Conservation (phyloP, 64 coral and sea anemone genomes). For the Montipora sp. region DNA sequence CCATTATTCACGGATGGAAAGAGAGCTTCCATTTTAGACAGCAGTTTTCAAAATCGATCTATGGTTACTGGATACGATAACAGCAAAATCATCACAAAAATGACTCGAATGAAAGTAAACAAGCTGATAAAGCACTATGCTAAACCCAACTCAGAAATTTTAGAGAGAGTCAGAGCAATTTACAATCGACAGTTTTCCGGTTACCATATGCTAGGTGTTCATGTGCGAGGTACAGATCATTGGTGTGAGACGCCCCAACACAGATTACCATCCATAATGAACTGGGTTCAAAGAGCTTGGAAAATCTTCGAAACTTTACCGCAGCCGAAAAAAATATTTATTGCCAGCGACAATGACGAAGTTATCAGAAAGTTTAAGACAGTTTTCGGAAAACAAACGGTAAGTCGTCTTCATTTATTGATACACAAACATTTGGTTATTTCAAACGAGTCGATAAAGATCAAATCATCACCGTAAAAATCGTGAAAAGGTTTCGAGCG, state of each 20-base stretch:
- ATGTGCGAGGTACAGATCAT: constrained; percentile 85
- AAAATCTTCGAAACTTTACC: constrained; percentile 46
- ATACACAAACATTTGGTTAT: too few species aligned
- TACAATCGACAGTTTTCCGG: constrained; percentile 41
- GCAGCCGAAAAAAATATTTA: constrained; percentile 73
- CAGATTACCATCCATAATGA: constrained; percentile 42
- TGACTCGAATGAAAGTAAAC: constrained; percentile 48
- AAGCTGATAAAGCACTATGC: constrained; percentile 59
- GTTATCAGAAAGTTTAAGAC: constrained; percentile 63
- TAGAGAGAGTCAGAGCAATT: constrained; percentile 41
- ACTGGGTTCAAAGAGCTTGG: constrained; percentile 62
- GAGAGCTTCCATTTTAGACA: constrained; percentile 12
- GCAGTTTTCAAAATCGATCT: constrained; percentile 59
- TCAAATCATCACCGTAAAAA: too few species aligned
- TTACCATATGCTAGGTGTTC: constrained; percentile 69
- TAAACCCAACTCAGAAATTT: constrained; percentile 17
- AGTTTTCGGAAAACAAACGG: constrained; percentile 59
- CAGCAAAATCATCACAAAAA: constrained; percentile 46
- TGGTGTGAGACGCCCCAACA: constrained; percentile 46
- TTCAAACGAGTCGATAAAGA: too few species aligned
- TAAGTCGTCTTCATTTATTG: background rate
- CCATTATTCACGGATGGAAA: background rate
- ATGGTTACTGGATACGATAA: background rate
- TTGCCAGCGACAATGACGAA: constrained; percentile 89
- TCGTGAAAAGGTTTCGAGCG: too few species aligned